These are phyloP conservation scores for Pseudomyrmex dendroicus DNA, from an alignment of 1,140 invertebrate genomes.

Conservation along the genomic window DNA sequence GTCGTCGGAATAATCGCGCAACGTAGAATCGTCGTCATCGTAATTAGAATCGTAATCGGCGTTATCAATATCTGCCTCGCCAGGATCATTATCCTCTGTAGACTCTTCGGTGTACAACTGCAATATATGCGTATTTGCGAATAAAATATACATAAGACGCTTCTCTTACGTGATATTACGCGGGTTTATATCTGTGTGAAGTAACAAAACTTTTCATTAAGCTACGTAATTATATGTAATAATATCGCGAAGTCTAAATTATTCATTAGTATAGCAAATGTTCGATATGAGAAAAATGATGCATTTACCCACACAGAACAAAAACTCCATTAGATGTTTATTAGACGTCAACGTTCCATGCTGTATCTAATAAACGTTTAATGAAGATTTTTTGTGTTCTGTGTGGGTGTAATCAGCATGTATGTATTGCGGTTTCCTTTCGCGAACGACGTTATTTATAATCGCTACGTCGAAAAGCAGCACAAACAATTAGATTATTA, in stretches of 20 bases:
- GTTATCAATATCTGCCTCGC: slow-evolving; percentile 64
- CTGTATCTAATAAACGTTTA: neutral
- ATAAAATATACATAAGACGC: neutral
- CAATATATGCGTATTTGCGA: neutral
- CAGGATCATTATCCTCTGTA: slow-evolving; percentile 70
- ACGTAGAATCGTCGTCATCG: slow-evolving; percentile 46
- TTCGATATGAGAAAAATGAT: too few species aligned
- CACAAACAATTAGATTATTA: neutral
- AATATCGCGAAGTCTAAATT: too few species aligned
- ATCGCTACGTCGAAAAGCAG: slow-evolving; percentile 33
- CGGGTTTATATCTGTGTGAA: neutral
- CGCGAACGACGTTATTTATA: neutral
- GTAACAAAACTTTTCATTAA: too few species aligned
- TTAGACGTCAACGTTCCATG: neutral
- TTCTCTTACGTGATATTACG: neutral
- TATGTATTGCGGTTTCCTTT: slow-evolving; percentile 41
- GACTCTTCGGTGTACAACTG: slow-evolving; percentile 77
- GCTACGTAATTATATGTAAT: too few species aligned
- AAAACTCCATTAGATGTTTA: neutral
- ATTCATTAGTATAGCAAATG: too few species aligned
- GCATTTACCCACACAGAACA: too few species aligned
- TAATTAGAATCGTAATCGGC: slow-evolving; percentile 78
- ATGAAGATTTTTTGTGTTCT: neutral
- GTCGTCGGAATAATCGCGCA: slow-evolving; percentile 59
- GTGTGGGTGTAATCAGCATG: slow-evolving; percentile 9